Percentiles rank a stretch among this genome's conserved stretches.
Evolutionary conservation across 2,888 invertebrate species (phyloP).

Genomic region (Taenaris catops): DNA sequence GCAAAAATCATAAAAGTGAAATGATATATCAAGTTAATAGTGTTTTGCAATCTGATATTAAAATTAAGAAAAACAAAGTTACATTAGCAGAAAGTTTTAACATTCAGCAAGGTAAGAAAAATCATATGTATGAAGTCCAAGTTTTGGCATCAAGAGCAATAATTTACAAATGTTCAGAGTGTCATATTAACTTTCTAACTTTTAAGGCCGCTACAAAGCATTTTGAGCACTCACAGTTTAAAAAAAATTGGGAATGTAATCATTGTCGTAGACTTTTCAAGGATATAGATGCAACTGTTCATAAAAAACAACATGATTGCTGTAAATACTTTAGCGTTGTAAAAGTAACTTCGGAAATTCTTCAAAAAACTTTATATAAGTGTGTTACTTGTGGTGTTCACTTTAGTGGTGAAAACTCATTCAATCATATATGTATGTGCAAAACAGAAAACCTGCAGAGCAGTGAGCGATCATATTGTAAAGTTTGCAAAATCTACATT

Average conservation of each 20-base stretch:
- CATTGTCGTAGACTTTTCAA: conserved; percentile 44
- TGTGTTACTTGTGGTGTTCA: conserved; percentile 49
- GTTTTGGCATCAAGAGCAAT: conserved; percentile 30
- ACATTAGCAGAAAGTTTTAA: background rate
- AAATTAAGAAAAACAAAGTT: too few species aligned
- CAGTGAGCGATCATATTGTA: conserved; percentile 43
- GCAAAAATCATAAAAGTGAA: conserved; percentile 22
- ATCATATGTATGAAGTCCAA: conserved; percentile 1
- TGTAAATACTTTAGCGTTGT: conserved; percentile 35
- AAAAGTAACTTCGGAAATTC: conserved; percentile 31
- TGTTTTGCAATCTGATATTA: too few species aligned
- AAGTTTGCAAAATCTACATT: conserved; percentile 46
- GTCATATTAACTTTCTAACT: conserved; percentile 50
- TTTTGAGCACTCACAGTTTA: conserved; percentile 38
- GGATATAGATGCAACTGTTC: conserved; percentile 40
- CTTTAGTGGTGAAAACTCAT: conserved; percentile 41
- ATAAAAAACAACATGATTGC: conserved; percentile 45
- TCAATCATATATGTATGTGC: conserved; percentile 39
- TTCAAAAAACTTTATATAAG: conserved; percentile 38
- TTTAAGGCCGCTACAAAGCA: conserved; percentile 40
- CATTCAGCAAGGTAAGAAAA: background rate
- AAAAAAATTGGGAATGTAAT: conserved; percentile 49
- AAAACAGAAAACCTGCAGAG: conserved; percentile 28
- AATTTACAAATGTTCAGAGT: conserved; percentile 50
- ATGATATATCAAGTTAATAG: conserved; percentile 1